Percentiles rank a stretch among this genome's conserved stretches.
Evolutionary conservation across 2,797 vertebrate genomes (phyloP).

Genomic region (Diplodus sargus): DNA sequence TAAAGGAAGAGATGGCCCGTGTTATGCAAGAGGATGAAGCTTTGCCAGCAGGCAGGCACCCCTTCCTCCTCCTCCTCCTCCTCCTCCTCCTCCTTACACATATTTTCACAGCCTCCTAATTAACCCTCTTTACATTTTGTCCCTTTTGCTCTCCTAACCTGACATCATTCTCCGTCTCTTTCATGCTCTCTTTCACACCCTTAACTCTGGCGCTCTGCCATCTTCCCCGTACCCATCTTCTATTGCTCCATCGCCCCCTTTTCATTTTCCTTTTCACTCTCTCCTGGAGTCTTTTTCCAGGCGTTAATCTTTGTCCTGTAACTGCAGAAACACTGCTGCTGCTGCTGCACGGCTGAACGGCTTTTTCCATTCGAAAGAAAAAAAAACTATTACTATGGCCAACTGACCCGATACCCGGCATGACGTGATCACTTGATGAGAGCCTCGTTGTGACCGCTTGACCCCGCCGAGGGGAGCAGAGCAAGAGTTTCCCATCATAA

Average conservation of each 20-base stretch:
- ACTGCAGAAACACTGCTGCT: constrained; percentile 16
- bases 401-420: constrained; percentile 19
- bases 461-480: neutral
- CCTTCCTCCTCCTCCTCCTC: constrained; percentile 26
- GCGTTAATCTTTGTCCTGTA: constrained; percentile 33
- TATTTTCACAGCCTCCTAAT: constrained; percentile 56
- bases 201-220: constrained; percentile 35
- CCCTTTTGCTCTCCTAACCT: constrained; percentile 9
- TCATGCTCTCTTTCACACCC: constrained; percentile 39
- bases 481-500: constrained; percentile 14
- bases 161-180: constrained; percentile 21
- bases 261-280: constrained; percentile 13
- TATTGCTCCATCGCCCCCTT: constrained; percentile 13
- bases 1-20: constrained; percentile 83
- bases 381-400: constrained; percentile 14
- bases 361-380: constrained; percentile 15
- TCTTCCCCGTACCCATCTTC: constrained; percentile 7
- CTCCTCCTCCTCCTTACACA: constrained; percentile 16
- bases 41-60: constrained; percentile 81
- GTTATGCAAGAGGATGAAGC: constrained; percentile 88
- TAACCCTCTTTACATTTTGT: constrained; percentile 46
- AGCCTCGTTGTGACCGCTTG: constrained; percentile 16
- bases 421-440: neutral
- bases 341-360: constrained; percentile 30
- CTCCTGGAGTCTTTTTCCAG: constrained; percentile 8